phyloP scores from a whole-genome alignment of 2,797 vertebrate genomes.

The Orestias chungarensis region DNA sequence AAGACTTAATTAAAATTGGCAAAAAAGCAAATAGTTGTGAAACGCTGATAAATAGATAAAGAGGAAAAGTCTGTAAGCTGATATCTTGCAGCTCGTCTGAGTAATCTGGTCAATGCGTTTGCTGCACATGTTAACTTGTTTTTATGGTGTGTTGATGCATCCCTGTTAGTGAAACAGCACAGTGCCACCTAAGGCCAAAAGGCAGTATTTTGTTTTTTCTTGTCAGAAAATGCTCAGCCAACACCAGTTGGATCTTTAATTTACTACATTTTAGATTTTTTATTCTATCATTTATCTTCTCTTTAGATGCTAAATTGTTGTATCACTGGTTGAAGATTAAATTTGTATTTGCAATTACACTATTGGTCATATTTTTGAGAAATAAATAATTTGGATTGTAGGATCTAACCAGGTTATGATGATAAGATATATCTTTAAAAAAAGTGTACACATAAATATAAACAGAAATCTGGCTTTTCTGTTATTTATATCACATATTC shows the following conservation, averaged over 20 bases:
- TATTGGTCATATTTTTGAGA: no score
- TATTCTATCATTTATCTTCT: neutral
- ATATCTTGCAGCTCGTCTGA: neutral
- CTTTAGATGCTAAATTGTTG: neutral
- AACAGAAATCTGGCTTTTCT: neutral
- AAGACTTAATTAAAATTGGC: neutral
- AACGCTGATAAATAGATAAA: neutral
- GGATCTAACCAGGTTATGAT: neutral
- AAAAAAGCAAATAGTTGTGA: neutral
- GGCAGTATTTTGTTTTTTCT: neutral
- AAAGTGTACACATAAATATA: neutral
- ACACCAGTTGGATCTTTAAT: neutral
- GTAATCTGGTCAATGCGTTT: neutral
- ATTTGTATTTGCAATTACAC: neutral
- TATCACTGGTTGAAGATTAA: neutral
- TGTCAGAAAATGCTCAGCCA: neutral
- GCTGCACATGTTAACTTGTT: neutral
- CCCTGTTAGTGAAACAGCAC: neutral
- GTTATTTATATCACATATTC: neutral
- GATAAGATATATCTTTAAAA: no score
- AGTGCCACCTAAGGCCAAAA: neutral
- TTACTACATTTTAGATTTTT: neutral
- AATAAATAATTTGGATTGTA: neutral
- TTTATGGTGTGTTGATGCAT: neutral
- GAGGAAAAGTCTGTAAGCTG: neutral